phyloP scores from a whole-genome alignment of 2,888 invertebrate species.

The Mimumesa dahlbomi region DNA sequence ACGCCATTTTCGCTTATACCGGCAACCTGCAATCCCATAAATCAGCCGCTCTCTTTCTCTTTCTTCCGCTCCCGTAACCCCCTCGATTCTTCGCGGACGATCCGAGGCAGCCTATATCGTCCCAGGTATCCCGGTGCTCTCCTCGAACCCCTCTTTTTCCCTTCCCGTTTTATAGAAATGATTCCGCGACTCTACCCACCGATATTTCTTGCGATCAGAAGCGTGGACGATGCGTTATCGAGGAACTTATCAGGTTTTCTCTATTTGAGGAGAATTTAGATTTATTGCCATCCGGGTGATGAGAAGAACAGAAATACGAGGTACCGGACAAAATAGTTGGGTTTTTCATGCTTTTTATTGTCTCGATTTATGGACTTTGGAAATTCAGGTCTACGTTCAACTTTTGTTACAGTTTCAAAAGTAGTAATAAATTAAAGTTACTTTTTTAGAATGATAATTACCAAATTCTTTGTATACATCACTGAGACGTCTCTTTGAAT shows the following conservation, averaged over 20 bases:
- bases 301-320: neutral
- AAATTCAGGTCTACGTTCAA: too few relatives aligned
- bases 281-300: neutral
- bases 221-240: neutral
- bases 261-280: neutral
- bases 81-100: conserved; percentile 51
- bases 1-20: conserved; percentile 66
- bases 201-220: conserved; percentile 48
- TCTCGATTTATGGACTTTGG: too few relatives aligned
- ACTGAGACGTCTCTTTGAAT: too few relatives aligned
- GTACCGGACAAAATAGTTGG: neutral
- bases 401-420: too few relatives aligned
- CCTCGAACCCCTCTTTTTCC: conserved; percentile 13
- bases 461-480: too few relatives aligned
- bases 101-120: conserved; percentile 38
- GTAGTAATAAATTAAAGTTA: too few relatives aligned
- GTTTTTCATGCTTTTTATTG: too few relatives aligned
- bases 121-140: conserved; percentile 36
- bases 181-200: conserved; percentile 31
- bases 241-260: neutral
- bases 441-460: too few relatives aligned
- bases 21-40: conserved; percentile 63
- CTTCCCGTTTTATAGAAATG: conserved; percentile 44
- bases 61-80: conserved; percentile 32
- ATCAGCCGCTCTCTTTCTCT: conserved; percentile 54